Evolutionary conservation across 1,140 invertebrate genomes (phyloP), one percentile per base, ranked within the genome.

Genomic region (Gonatopus flavifemur): DNA sequence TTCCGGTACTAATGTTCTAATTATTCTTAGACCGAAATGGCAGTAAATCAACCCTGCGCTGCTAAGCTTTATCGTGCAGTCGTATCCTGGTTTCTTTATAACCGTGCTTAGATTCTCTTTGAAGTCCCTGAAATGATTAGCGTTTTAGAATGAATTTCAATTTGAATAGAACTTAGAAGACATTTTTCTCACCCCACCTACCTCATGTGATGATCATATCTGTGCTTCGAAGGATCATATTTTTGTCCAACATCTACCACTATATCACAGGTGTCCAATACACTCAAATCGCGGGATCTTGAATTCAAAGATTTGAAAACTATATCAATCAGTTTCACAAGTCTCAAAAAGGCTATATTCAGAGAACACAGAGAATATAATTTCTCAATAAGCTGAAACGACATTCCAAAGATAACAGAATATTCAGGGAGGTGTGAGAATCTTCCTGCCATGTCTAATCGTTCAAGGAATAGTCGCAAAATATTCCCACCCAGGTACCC

Each of bases 181-280:
- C 15, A 43, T 33, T 2, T 12, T n/a, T n/a, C n/a, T n/a, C n/a
- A n/a, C n/a, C n/a, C n/a, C n/a, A 38, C 31, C 10, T 59, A 75
- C 73, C 85, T 85, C 78, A 98, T 96, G 74, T 99, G 97, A 79
- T 99, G 97, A 78, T 99, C 97, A 78, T 90, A 99, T 62, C 89
- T 82, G 51, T 89, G 81, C 36, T 67, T 87, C 2, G 75, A 69
- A 38, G 86, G 87, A 80, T 98, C 84, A 78, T 90, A 99, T 13
- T 86, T 83, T 5, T 83, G 87, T n/a, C 97, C 97, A 20, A 99
- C 96, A 81, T 99, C 97, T 3, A 99, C 88, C 16, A 99, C 93
- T 58, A 98, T 88, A 69, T 98, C 93, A 80, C 95, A 98, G 4
- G 83, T 83, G 10, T 88, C 81, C 32, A 98, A 78, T 52, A 90